Evolutionary conservation across 1,140 invertebrate genomes (phyloP), one percentile per base, ranked within the genome.

Genomic region (Ephestia elutella): DNA sequence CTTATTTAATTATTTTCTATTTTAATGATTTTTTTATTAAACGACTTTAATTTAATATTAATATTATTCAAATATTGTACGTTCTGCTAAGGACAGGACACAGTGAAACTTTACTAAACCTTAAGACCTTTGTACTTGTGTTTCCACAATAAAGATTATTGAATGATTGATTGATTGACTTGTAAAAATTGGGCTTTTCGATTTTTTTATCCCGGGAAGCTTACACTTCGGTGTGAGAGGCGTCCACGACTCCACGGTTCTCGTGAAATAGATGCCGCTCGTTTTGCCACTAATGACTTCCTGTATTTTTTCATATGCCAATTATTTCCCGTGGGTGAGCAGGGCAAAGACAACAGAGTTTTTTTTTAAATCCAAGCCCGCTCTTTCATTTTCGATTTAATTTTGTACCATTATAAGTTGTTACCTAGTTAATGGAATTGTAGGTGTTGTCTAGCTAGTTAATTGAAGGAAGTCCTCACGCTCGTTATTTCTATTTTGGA

Each of bases 211-310:
- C 2, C 5, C 11, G 32, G 8, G 2, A 8, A 9, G 17, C 0
- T 55, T 66, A 63, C 60, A 38, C 30, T 38, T 55, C 73, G 66
- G 78, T 83, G 75, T 82, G 56, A 81, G 11, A 66, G 56, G n/a
- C 56, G 28, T 65, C 56, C 61, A 21, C 49, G 11, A 50, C 15
- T 59, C 66, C 50, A 60, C 60, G 38, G 65, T 66, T 70, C 70
- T 73, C 73, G 69, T 84, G 75, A 78, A 81, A 86, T 81, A 82
- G 82, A 80, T 77, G 75, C 78, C 69, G 70, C 74, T 81, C 74
- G 74, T 75, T 83, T 78, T 77, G 71, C 75, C 73, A 77, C 80
- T 83, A 86, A 86, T 82, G 80, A 86, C 78, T 86, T 86, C 82
- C 82, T 82, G 82, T 79, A 71, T 80, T 83, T 86, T 82, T 81